Evolutionary conservation across 2,888 invertebrate species (phyloP), one percentile per base, ranked within the genome.

Genomic region (Volucella inflata): DNA sequence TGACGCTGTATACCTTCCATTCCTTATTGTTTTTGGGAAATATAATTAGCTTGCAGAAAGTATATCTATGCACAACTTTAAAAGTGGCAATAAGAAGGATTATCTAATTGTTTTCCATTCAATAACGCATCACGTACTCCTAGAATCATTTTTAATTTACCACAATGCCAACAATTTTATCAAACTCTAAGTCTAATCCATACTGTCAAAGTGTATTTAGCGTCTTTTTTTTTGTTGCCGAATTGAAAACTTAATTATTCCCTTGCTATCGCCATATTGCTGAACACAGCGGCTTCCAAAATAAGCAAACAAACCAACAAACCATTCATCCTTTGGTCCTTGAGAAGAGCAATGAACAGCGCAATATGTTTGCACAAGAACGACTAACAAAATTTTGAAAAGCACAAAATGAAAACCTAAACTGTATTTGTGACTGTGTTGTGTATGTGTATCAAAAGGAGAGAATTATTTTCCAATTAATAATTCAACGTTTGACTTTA

Each of bases 391-490:
- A 76, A 68, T 68, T 68, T 78, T 68, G 50, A 68, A 68, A 68
- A 60, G 30, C n/a, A 62, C 55, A 70, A 60, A 64, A 36, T 21
- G 8, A 48, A 62, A 79, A 80, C 16, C 68, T 42, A 68, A 67
- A 60, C 62, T 76, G 57, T 30, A 30, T 30, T 6, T 30, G 30
- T 30, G 30, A 30, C 6, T 30, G 12, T 11, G 11, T 11, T 10
- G 50, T 51, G 36, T 10, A 10, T 8, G 16, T 9, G 30, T 62
- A 44, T 12, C n/a, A 8, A 62, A 30, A 21, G 36, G 11, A 8
- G 48, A 57, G 78, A 53, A 80, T 84, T 84, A 84, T 84, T 84
- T 84, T 80, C 79, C 84, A 84, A 84, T 84, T 84, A 84, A 84
- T 84, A 84, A 84, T 76, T 79, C 30, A 36, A 57, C 64, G 57